Conservation (phyloP, 2,888 invertebrate genomes). For the Conomelus anceps region DNA sequence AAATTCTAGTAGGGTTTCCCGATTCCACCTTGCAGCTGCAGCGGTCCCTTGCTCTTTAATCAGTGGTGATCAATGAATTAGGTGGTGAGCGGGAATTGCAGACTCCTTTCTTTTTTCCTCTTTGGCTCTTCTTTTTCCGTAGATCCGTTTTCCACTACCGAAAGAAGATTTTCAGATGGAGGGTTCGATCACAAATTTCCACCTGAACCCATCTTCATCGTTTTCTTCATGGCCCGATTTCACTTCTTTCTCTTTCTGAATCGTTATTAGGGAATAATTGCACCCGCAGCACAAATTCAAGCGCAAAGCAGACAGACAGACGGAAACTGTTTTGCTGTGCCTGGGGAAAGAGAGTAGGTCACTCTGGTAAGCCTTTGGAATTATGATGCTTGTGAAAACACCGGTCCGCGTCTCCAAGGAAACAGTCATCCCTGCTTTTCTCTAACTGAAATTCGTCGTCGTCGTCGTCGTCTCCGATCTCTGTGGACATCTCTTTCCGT, state of each 20-base stretch:
- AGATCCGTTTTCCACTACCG: too few relatives aligned
- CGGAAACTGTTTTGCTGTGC: neutral
- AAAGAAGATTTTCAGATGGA: neutral
- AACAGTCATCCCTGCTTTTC: neutral
- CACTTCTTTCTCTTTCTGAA: too few relatives aligned
- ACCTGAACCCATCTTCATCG: too few relatives aligned
- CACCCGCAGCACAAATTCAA: neutral
- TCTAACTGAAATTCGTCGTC: neutral
- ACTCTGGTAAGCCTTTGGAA: neutral
- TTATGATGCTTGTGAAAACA: neutral
- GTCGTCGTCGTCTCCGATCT: neutral
- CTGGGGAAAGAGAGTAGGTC: neutral
- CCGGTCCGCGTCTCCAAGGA: neutral
- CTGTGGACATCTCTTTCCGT: neutral
- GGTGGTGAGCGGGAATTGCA: neutral
- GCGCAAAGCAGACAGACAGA: neutral
- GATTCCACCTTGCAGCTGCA: neutral
- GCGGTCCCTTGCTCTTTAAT: neutral
- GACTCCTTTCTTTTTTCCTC: neutral
- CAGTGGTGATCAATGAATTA: neutral
- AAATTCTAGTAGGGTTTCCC: neutral
- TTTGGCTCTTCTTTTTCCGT: neutral
- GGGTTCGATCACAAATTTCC: neutral
- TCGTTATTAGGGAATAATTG: neutral
- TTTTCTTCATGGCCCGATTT: too few relatives aligned